Conservation (phyloP, 2,113 vertebrate genomes). For the Dolichallabes microphthalmus region DNA sequence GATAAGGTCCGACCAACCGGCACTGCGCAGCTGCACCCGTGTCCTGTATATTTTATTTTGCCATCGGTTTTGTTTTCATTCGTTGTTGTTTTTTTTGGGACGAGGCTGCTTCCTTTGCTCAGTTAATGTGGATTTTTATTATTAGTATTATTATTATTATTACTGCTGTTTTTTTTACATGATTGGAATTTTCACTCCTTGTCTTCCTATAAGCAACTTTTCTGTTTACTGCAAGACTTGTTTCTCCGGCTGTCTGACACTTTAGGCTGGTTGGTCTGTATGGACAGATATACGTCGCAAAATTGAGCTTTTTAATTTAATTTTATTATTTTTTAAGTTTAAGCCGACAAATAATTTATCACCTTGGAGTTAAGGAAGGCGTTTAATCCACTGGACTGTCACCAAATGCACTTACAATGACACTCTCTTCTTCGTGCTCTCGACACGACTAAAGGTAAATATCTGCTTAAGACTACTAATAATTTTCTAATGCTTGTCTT, state of each 20-base stretch:
- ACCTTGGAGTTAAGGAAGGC: slow-evolving; percentile 15
- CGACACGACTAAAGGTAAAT: slow-evolving; percentile 39
- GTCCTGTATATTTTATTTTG: slow-evolving; percentile 44
- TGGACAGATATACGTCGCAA: neutral
- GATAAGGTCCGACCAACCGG: slow-evolving; percentile 68
- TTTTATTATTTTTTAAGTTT: slow-evolving; percentile 2
- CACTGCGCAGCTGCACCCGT: slow-evolving; percentile 49
- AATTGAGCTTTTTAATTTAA: neutral
- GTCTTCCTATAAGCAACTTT: slow-evolving; percentile 19
- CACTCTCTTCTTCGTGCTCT: neutral
- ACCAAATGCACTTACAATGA: slow-evolving; percentile 23
- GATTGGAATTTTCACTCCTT: neutral
- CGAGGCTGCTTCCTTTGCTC: neutral
- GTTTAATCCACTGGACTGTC: neutral
- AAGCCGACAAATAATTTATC: neutral
- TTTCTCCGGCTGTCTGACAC: slow-evolving; percentile 17
- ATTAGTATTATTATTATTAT: no score
- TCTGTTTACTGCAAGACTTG: neutral
- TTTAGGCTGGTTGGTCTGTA: neutral
- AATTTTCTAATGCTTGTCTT: neutral
- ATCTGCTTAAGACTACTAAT: neutral
- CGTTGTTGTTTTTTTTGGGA: neutral
- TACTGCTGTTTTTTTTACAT: neutral
- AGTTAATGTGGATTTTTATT: neutral
- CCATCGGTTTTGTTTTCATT: slow-evolving; percentile 32